Evolutionary conservation across 2,797 vertebrate genomes (phyloP).

Genomic region (Lagocephalus sceleratus): DNA sequence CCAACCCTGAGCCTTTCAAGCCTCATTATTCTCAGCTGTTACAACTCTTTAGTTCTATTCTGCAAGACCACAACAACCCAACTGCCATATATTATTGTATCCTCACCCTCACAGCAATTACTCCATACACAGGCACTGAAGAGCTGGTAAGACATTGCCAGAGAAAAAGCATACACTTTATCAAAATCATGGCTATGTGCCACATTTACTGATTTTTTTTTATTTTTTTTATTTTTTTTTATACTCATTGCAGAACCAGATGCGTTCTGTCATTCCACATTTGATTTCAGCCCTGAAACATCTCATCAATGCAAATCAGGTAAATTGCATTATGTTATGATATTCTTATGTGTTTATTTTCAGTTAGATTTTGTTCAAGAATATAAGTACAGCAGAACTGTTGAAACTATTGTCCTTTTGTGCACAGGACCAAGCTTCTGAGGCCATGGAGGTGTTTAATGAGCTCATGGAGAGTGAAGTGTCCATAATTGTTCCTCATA

Average conservation of each 20-base stretch:
- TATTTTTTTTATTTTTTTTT: background rate
- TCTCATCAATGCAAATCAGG: constrained; percentile 84
- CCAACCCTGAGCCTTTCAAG: constrained; percentile 81
- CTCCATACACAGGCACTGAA: constrained; percentile 72
- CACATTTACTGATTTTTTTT: background rate
- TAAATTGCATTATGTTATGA: constrained; percentile 34
- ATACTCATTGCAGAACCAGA: constrained; percentile 72
- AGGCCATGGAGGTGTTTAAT: constrained; percentile 88
- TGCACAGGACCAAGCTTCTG: constrained; percentile 80
- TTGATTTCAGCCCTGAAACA: constrained; percentile 79
- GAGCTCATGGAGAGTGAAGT: constrained; percentile 88
- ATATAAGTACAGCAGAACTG: too few relatives aligned
- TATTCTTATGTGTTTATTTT: background rate
- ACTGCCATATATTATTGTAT: constrained; percentile 83
- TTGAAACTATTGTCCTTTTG: background rate
- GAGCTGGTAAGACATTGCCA: constrained; percentile 77
- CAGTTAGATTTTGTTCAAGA: background rate
- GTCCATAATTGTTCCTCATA: constrained; percentile 81
- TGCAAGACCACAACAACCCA: constrained; percentile 78
- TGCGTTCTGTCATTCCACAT: constrained; percentile 81
- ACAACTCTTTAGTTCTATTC: constrained; percentile 75
- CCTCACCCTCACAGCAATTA: constrained; percentile 80
- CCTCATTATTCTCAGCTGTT: constrained; percentile 82
- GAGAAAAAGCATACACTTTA: background rate
- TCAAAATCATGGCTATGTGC: background rate